Evolutionary conservation across 2,797 vertebrate species (phyloP).

Genomic region (Poecilia velifera): DNA sequence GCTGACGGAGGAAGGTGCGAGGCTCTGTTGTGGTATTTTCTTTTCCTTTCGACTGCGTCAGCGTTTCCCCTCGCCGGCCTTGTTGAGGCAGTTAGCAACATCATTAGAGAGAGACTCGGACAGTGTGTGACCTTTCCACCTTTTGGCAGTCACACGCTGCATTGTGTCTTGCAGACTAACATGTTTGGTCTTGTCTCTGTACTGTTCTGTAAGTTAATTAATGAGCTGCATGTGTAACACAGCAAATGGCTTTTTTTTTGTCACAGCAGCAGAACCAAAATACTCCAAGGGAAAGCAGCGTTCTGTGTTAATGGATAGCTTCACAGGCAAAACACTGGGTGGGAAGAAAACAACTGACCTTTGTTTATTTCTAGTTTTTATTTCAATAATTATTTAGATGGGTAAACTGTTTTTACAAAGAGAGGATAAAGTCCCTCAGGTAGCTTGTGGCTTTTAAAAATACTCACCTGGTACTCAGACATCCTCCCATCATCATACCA

Average conservation of each 20-base stretch:
- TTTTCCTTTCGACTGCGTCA: conserved; percentile 42
- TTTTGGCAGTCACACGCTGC: conserved; percentile 40
- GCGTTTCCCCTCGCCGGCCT: conserved; percentile 50
- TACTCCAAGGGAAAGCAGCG: background rate
- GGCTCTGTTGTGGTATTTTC: conserved; percentile 15
- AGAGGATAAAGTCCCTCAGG: background rate
- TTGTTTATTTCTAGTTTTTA: background rate
- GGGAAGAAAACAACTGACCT: background rate
- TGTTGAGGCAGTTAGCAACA: conserved; percentile 61
- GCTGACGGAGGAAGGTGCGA: conserved; percentile 29
- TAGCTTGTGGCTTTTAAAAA: background rate
- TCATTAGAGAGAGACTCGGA: conserved; percentile 66
- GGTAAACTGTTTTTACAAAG: background rate
- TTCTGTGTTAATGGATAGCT: background rate
- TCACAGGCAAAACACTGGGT: background rate
- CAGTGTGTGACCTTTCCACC: conserved; percentile 64
- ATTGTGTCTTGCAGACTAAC: conserved; percentile 51
- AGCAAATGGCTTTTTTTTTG: conserved; percentile 45
- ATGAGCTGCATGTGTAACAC: conserved; percentile 45
- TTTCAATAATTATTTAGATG: background rate
- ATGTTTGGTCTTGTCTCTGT: conserved; percentile 47
- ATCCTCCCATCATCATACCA: background rate
- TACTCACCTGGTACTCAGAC: background rate
- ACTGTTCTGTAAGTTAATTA: conserved; percentile 64
- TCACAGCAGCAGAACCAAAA: conserved; percentile 4